phyloP scores from a whole-genome alignment of 2,888 invertebrate genomes.

The Leptinotarsa peninsularis region DNA sequence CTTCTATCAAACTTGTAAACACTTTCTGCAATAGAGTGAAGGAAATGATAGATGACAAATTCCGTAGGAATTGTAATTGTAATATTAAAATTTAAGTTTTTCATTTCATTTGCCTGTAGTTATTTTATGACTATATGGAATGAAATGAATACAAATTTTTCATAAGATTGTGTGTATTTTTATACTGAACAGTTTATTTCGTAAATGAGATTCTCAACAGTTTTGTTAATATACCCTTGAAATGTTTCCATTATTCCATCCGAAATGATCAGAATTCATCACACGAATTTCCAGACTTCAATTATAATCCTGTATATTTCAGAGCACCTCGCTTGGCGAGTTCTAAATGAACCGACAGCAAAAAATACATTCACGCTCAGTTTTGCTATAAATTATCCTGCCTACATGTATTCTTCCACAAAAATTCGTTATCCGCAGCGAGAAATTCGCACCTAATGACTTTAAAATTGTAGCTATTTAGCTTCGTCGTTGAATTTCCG shows the following conservation, averaged over 20 bases:
- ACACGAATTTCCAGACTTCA: background rate
- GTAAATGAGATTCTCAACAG: too few relatives aligned
- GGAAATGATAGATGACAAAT: too few relatives aligned
- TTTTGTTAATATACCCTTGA: background rate
- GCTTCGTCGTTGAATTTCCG: slow-evolving; percentile 25
- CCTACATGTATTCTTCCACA: slow-evolving; percentile 38
- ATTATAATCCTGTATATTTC: slow-evolving; percentile 21
- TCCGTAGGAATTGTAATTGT: too few relatives aligned
- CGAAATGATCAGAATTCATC: background rate
- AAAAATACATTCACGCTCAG: slow-evolving; percentile 48
- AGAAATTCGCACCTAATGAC: slow-evolving; percentile 46
- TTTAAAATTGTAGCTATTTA: slow-evolving; percentile 45
- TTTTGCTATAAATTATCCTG: slow-evolving; percentile 47
- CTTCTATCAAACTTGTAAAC: too few relatives aligned
- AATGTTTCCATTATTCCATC: background rate
- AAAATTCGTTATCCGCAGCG: slow-evolving; percentile 40
- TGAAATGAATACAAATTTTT: too few relatives aligned
- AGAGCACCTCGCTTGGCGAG: slow-evolving; percentile 31
- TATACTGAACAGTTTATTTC: too few relatives aligned
- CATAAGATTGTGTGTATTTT: too few relatives aligned
- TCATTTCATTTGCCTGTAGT: too few relatives aligned
- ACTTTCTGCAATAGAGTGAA: too few relatives aligned
- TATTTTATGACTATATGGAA: too few relatives aligned
- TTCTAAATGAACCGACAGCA: slow-evolving; percentile 42
- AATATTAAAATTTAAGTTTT: too few relatives aligned